These are phyloP conservation scores for Tragelaphus buxtoni DNA, from an alignment of 2,113 vertebrate genomes.

Conservation along the genomic window DNA sequence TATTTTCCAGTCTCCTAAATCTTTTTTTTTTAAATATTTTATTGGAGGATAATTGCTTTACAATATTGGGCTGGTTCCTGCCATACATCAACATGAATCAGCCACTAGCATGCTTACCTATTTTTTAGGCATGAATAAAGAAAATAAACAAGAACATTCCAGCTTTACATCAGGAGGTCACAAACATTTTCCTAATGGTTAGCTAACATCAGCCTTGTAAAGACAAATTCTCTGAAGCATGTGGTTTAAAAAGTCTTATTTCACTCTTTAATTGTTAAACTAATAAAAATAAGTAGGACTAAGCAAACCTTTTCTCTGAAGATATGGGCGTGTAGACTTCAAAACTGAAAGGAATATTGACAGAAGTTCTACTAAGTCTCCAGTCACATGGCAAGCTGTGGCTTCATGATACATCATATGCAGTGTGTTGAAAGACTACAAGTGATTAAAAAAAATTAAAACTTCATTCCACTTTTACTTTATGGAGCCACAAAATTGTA, in stretches of 20 bases:
- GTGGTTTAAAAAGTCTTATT: not conserved
- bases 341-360: constrained; percentile 98
- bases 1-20: not conserved
- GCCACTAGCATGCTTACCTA: not conserved
- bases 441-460: constrained; percentile 44
- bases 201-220: not conserved
- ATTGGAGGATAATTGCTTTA: not conserved
- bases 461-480: constrained; percentile 39
- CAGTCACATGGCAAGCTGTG: constrained; percentile 98
- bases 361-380: constrained; percentile 97
- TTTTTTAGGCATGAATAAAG: not conserved
- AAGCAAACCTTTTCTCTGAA: constrained; percentile 96
- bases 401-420: constrained; percentile 99
- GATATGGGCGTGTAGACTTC: constrained; percentile 94
- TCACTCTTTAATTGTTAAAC: constrained; percentile 10
- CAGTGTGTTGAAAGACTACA: constrained; percentile 97
- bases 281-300: constrained; percentile 1
- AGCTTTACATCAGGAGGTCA: not conserved
- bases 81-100: not conserved
- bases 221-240: not conserved
- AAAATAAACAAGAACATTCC: not conserved
- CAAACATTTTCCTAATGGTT: not conserved
- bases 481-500: constrained; percentile 6
- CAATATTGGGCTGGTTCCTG: not conserved
- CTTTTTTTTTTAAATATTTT: not conserved